Percentiles rank a stretch among this genome's conserved stretches.
These are phyloP conservation scores for Volucella zonaria DNA, from an alignment of 2,888 invertebrate species.

Conservation along the genomic window DNA sequence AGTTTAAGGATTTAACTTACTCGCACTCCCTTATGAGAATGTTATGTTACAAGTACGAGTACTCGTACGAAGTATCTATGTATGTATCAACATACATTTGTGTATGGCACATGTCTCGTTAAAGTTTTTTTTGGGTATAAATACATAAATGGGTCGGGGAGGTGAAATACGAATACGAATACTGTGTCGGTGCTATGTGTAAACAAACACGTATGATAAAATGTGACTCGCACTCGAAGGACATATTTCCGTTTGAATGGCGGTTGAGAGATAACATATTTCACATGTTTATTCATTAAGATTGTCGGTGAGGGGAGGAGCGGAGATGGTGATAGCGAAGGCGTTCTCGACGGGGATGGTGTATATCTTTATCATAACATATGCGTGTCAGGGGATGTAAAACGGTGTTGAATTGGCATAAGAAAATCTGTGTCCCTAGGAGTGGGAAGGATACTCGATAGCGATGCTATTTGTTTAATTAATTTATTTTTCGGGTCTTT, in stretches of 20 bases:
- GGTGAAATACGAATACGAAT: no score
- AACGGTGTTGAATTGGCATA: constrained; percentile 14
- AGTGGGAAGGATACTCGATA: constrained; percentile 15
- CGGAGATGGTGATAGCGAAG: neutral
- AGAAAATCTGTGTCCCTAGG: constrained; percentile 5
- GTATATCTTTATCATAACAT: constrained; percentile 35
- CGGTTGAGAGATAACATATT: constrained; percentile 69
- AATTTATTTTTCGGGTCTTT: constrained; percentile 54
- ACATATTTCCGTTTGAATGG: constrained; percentile 68
- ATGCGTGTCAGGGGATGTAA: constrained; percentile 27
- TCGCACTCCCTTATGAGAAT: constrained; percentile 4
- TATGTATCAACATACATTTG: no score
- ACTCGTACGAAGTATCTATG: neutral
- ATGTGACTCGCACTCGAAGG: constrained; percentile 55
- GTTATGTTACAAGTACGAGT: constrained; percentile 16
- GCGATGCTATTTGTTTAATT: constrained; percentile 67
- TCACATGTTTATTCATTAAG: constrained; percentile 71
- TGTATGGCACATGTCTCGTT: constrained; percentile 34
- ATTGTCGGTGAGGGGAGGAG: constrained; percentile 31
- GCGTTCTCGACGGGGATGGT: constrained; percentile 6
- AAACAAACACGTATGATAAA: constrained; percentile 69
- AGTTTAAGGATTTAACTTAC: constrained; percentile 68
- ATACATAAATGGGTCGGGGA: no score
- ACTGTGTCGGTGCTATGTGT: constrained; percentile 28
- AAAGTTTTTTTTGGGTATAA: constrained; percentile 27